Percentiles rank a stretch among this genome's conserved stretches.
Evolutionary conservation across 2,797 vertebrate species (phyloP).

Genomic region (Eulemur mongoz): DNA sequence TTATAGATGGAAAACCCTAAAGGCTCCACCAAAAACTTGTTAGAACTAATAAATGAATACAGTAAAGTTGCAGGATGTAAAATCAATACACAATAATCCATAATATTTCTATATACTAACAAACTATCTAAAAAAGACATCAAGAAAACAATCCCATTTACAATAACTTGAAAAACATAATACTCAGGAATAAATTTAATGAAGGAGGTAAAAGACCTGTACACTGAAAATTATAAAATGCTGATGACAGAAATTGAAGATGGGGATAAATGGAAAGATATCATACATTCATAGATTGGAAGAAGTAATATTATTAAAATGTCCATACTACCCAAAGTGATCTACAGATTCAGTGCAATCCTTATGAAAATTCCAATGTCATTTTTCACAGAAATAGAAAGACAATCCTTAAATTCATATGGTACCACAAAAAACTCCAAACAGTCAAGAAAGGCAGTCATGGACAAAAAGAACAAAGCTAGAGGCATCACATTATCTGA

Average conservation of each 20-base stretch:
- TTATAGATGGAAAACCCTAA: background rate
- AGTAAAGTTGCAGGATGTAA: background rate
- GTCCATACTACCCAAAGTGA: background rate
- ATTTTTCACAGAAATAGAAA: background rate
- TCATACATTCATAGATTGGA: background rate
- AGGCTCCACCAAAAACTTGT: background rate
- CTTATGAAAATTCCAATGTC: background rate
- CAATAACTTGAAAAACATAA: background rate
- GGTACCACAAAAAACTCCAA: background rate
- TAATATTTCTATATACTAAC: background rate
- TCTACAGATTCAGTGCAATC: background rate
- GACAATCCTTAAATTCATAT: background rate
- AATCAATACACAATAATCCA: background rate
- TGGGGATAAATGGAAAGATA: background rate
- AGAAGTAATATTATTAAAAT: too few relatives aligned
- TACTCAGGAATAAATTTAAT: background rate
- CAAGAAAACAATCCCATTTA: background rate
- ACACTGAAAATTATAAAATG: background rate
- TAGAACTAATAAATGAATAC: background rate
- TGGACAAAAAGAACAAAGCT: background rate
- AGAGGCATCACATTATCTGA: background rate
- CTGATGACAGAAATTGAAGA: background rate
- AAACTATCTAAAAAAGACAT: background rate
- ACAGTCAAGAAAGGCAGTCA: background rate
- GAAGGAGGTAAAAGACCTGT: background rate